phyloP scores from a whole-genome alignment of 2,888 invertebrate genomes.

The Muschampia plurimacula region DNA sequence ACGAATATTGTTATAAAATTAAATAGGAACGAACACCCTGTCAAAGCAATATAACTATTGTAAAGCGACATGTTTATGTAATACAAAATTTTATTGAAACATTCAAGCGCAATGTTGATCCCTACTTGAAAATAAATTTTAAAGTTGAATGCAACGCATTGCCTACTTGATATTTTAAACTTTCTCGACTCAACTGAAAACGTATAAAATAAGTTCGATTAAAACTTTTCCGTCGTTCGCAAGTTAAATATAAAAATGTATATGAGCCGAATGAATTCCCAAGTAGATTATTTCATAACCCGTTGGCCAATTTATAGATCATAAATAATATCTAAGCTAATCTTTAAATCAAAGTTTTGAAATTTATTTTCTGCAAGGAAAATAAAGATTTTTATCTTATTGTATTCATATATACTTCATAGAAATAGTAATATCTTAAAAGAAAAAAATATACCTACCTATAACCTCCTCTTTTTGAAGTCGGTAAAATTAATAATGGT shows the following conservation, averaged over 20 bases:
- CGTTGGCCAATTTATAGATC: background rate
- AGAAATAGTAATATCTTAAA: no score
- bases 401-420: no score
- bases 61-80: background rate
- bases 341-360: no score
- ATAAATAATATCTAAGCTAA: no score
- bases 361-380: no score
- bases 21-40: no score
- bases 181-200: constrained; percentile 22
- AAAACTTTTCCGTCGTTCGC: constrained; percentile 22
- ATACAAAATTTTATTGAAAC: no score
- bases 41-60: background rate
- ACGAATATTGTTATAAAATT: no score
- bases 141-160: constrained; percentile 15
- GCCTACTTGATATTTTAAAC: constrained; percentile 24
- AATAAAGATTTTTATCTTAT: no score
- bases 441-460: no score
- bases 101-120: background rate
- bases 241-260: constrained; percentile 24
- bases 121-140: constrained; percentile 15
- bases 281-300: constrained; percentile 24
- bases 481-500: no score
- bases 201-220: constrained; percentile 35
- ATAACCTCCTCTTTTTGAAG: no score
- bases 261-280: constrained; percentile 7